Evolutionary conservation across 64 coral and sea anemone species (phyloP).

Genomic region (Platygyra sinensis): DNA sequence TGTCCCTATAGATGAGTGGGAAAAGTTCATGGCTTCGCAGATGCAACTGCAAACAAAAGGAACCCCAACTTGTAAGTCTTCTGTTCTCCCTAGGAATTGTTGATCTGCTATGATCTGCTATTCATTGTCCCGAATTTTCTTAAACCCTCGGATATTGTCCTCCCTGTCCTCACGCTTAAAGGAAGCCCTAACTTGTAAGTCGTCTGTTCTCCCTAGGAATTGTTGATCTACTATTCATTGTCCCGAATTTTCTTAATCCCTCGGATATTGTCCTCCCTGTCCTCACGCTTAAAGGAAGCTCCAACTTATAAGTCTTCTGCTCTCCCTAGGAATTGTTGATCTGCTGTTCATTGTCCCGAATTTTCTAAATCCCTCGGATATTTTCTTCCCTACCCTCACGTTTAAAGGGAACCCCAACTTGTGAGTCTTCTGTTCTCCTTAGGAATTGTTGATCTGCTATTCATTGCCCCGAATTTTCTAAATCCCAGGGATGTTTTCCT

Average conservation of each 20-base stretch:
- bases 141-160: no score
- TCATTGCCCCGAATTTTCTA: no score
- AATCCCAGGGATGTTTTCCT: no score
- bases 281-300: no score
- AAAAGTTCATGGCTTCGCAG: slow-evolving; percentile 52
- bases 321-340: neutral
- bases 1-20: slow-evolving; percentile 53
- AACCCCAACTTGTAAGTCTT: slow-evolving; percentile 26
- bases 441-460: no score
- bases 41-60: slow-evolving; percentile 31
- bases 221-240: neutral
- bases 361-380: neutral
- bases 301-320: no score
- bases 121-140: neutral
- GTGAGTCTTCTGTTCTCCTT: no score
- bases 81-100: neutral
- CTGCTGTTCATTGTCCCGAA: neutral
- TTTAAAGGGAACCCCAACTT: no score
- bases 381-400: no score
- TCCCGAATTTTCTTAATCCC: neutral
- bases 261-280: no score
- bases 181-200: no score
- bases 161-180: no score
- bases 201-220: neutral
- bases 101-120: neutral